Percentiles rank a stretch among this genome's conserved stretches.
Evolutionary conservation across 1,140 invertebrate genomes (phyloP).

Genomic region (Drosophila simulans): DNA sequence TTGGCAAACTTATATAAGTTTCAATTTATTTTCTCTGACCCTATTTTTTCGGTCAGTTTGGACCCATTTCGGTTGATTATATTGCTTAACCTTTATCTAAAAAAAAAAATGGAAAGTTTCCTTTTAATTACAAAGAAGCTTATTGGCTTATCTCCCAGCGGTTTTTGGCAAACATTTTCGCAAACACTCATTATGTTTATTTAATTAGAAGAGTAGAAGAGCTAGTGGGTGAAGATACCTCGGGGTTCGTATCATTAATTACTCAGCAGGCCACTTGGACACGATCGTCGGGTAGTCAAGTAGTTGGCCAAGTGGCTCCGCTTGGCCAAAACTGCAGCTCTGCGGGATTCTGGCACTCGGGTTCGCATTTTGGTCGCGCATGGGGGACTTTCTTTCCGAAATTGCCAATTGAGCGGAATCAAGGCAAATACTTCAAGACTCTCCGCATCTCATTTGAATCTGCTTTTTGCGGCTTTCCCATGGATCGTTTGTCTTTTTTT

Average conservation of each 20-base stretch:
- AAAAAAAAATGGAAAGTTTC: conserved; percentile 31
- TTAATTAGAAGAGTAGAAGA: conserved; percentile 42
- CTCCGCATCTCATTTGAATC: conserved; percentile 52
- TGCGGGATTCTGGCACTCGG: conserved; percentile 42
- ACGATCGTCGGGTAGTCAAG: conserved; percentile 46
- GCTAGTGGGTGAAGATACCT: conserved; percentile 11
- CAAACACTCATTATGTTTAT: conserved; percentile 48
- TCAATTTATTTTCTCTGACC: no score
- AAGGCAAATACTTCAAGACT: conserved; percentile 53
- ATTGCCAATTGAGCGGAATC: conserved; percentile 52
- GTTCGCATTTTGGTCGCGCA: conserved; percentile 25
- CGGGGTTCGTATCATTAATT: conserved; percentile 44
- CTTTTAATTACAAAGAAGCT: conserved; percentile 32
- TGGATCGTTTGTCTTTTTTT: conserved; percentile 48
- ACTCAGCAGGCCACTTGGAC: conserved; percentile 49
- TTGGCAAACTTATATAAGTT: no score
- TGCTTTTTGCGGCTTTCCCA: conserved; percentile 46
- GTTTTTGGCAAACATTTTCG: conserved; percentile 15
- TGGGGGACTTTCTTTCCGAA: conserved; percentile 50
- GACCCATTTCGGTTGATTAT: not conserved
- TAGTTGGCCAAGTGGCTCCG: conserved; percentile 33
- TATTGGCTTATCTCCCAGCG: conserved; percentile 15
- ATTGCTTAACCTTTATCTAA: not conserved
- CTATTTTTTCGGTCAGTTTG: no score
- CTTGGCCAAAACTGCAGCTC: conserved; percentile 32